phyloP scores from a whole-genome alignment of 1,140 invertebrate genomes.

The Papilio machaon region DNA sequence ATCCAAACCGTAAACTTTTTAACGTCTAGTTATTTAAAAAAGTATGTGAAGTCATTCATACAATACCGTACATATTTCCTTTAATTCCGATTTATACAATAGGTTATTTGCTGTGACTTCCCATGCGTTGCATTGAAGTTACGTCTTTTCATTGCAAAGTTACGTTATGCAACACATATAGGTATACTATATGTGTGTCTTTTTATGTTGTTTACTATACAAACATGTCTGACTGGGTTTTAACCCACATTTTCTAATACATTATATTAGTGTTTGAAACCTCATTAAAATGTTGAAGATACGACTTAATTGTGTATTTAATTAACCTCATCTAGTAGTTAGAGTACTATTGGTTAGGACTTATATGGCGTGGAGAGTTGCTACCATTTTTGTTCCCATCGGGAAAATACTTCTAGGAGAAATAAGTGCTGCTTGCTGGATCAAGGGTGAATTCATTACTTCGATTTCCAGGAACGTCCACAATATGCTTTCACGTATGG shows the following conservation, averaged over 20 bases:
- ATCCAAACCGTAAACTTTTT: neutral
- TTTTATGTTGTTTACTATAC: neutral
- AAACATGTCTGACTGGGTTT: constrained; percentile 7
- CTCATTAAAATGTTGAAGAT: neutral
- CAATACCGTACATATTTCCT: constrained; percentile 4
- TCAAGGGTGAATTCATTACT: neutral
- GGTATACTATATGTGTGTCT: neutral
- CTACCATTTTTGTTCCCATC: too few relatives aligned
- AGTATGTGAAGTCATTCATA: neutral
- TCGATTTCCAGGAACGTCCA: constrained; percentile 79
- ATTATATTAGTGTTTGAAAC: constrained; percentile 10
- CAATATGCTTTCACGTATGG: constrained; percentile 87
- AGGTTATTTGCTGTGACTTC: constrained; percentile 1
- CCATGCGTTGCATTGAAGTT: constrained; percentile 6
- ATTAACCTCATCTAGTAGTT: neutral
- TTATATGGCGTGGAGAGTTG: neutral
- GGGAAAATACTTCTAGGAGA: too few relatives aligned
- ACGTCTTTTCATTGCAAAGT: neutral
- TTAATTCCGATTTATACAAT: constrained; percentile 26
- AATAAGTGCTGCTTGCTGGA: too few relatives aligned
- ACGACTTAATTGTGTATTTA: neutral
- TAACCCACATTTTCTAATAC: neutral
- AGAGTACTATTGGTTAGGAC: neutral
- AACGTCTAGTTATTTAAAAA: neutral
- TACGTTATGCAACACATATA: neutral